A percentile compares a stretch with the other conserved stretches of the same genome.
Evolutionary conservation across 2,888 invertebrate genomes (phyloP).

Genomic region (Leptopilina syphax): DNA sequence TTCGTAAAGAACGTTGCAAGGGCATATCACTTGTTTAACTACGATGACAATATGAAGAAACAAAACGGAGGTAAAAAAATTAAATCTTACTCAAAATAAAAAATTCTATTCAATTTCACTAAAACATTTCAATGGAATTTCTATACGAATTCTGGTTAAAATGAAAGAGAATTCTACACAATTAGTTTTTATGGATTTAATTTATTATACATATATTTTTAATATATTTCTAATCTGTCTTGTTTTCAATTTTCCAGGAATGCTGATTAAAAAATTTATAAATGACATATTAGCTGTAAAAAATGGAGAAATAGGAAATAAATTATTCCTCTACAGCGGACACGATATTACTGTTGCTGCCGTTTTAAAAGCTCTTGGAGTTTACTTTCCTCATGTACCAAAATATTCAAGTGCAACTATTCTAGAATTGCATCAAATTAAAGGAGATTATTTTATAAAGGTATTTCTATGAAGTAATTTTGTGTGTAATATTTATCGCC

Average conservation of each 20-base stretch:
- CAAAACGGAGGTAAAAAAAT: background rate
- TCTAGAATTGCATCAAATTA: slow-evolving; percentile 64
- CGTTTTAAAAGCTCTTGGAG: slow-evolving; percentile 63
- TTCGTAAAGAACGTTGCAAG: no score
- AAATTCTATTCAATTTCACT: background rate
- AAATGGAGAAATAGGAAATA: slow-evolving; percentile 66
- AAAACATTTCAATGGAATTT: no score
- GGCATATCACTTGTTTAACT: background rate
- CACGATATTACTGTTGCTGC: slow-evolving; percentile 69
- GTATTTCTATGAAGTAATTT: slow-evolving; percentile 53
- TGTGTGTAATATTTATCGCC: background rate
- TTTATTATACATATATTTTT: no score
- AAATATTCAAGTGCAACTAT: slow-evolving; percentile 66
- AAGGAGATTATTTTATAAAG: slow-evolving; percentile 62
- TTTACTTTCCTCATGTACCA: slow-evolving; percentile 68
- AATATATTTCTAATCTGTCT: no score
- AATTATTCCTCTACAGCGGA: slow-evolving; percentile 68
- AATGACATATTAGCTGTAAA: slow-evolving; percentile 58
- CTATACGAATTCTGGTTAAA: no score
- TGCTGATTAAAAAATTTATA: slow-evolving; percentile 44
- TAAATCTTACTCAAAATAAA: background rate
- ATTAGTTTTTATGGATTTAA: no score
- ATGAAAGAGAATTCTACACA: no score
- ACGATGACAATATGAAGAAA: background rate
- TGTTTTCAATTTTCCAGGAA: slow-evolving; percentile 48